Evolutionary conservation across 2,888 invertebrate genomes (phyloP), one percentile per base, ranked within the genome.

Genomic region (Laothoe populi): DNA sequence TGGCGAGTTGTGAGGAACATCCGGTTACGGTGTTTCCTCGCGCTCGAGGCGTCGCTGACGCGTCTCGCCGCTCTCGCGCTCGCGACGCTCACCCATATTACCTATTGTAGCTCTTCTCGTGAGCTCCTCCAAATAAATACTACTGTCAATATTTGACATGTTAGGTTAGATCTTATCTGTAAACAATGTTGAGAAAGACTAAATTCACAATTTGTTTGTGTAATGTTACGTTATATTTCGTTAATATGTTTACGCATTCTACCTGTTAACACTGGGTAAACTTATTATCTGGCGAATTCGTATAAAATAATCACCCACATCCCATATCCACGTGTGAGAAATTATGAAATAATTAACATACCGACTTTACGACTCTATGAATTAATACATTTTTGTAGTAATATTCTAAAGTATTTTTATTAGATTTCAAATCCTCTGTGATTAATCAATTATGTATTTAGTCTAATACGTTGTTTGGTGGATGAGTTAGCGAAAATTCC

Each of bases 1-100:
- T 89, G 87, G 83, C 79, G 86, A 82, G 81, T 89, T 86, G 84
- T 79, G 86, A 82, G 81, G 86, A 81, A 86, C 86, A 88, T 91
- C 90, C 91, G 92, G 90, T 87, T 84, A 81, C 70, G 79, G 79
- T 64, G 65, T 66, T 66, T 64, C 63, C 48, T 62, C 68, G 67
- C 62, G 63, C 26, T 35, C 10, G 31, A 19, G 4, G 31, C n/a
- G n/a, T 24, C 26, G 13, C 49, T 26, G 38, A 38, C 11, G 49
- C 26, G 26, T n/a, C 49, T 8, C 49, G 16, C 49, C 13, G n/a
- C 24, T 26, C n/a, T 7, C 26, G 38, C 38, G 11, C 38, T 38
- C 38, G 38, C 10, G 11, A 4, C 38, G 38, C 1, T 13, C 11
- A 10, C 38, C 38, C 1, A 13, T 13, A 11, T 13, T 38, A 13